Conservation (phyloP, 2,113 vertebrate genomes). For the Panthera leo region DNA sequence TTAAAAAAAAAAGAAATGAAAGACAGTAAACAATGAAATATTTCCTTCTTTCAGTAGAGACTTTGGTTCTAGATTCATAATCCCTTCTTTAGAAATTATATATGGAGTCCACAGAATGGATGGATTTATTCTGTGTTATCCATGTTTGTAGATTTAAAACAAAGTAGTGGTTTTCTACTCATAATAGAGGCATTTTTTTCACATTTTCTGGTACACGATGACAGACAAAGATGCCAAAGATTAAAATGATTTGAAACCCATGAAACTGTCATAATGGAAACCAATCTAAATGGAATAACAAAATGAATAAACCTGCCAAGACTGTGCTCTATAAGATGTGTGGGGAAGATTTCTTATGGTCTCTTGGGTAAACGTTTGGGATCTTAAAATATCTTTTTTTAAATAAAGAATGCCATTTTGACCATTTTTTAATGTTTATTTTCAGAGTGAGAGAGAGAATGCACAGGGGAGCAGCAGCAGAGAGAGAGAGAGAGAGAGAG, state of each 20-base stretch:
- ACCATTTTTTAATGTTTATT: too few relatives aligned
- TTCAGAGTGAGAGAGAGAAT: too few relatives aligned
- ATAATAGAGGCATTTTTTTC: neutral
- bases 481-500: too few relatives aligned
- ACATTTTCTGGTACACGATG: constrained; percentile 18
- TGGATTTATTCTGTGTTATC: neutral
- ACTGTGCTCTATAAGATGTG: neutral
- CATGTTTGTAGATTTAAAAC: constrained; percentile 37
- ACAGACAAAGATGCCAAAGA: constrained; percentile 5
- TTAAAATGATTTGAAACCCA: constrained; percentile 57
- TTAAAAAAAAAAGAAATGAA: neutral
- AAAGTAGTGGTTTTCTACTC: neutral
- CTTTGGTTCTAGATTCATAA: neutral
- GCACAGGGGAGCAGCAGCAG: too few relatives aligned
- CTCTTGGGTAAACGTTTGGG: neutral
- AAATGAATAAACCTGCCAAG: neutral
- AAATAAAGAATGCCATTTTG: too few relatives aligned
- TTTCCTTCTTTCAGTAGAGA: neutral
- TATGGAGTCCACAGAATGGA: neutral
- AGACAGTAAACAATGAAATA: neutral
- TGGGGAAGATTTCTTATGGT: neutral
- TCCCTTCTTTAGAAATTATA: neutral
- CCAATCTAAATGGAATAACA: neutral
- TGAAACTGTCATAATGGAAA: constrained; percentile 22
- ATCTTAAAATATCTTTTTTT: neutral